Base-by-base conservation (phyloP, 2,797 vertebrate species). In the Gymnocypris eckloni region DNA sequence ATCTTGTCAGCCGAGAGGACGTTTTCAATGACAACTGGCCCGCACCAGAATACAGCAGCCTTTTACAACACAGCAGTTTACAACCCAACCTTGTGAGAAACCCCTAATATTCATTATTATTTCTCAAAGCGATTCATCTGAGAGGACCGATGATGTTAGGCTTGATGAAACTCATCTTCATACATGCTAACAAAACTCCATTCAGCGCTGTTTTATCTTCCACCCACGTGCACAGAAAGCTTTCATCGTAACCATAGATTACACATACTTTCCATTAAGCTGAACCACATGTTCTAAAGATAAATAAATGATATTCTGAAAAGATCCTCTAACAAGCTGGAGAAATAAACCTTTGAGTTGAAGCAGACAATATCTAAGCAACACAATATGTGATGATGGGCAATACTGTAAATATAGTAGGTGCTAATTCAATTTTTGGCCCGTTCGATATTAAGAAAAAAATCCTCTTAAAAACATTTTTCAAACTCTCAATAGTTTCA, bases 1-100 rank as follows among this genome's bases (percentile, higher is more conserved):
- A 94, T 93, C 88, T 16, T 90, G 90, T 92, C 88, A 92, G 90
- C 91, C 92, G 89, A 93, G 95, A 96, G 95, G 95, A 95, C 95
- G 92, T 92, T 6, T 45, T 90, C 94, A 94, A 94, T 95, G 95
- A 95, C 95, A 92, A 93, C 89, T 91, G 90, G 82, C 79, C 87
- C 88, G 86, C 90, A 89, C 80, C 83, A 90, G 71, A 48, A 86
- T 75, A 48, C 78, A 79, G 89, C 86, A 89, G 91, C 90, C 37
- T 33, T 81, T 66, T 79, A 69, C 73, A 25, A 39, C 48, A 91
- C 90, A 72, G 52, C 28, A 89, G 89, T 70, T 50, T 75, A 50
- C 56, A 50, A 83, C 56, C 39, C 75, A 56, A 84, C 48, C 73
- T 52, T 69, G 50, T 6, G 11, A 79, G 64, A 79, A 85, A 48